phyloP scores from a whole-genome alignment of 2,797 vertebrate species.

The Podargus strigoides region DNA sequence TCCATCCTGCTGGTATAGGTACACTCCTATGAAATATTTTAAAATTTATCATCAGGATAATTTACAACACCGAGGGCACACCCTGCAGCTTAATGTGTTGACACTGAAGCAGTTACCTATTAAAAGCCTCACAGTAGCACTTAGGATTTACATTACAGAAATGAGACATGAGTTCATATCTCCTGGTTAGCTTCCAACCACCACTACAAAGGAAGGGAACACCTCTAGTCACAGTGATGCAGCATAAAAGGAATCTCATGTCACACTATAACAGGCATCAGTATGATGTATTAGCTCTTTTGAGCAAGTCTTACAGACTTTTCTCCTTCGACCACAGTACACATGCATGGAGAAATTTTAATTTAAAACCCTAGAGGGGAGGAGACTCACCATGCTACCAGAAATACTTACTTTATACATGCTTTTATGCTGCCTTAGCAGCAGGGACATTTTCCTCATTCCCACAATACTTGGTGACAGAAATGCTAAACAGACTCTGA shows the following conservation, averaged over 20 bases:
- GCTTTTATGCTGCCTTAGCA: conserved; percentile 6
- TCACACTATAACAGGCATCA: not conserved
- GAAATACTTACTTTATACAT: not conserved
- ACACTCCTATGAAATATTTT: not conserved
- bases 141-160: not conserved
- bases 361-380: not conserved
- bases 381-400: not conserved
- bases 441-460: not conserved
- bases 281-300: not conserved
- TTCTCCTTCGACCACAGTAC: not conserved
- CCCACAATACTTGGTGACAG: not conserved
- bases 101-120: not conserved
- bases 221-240: not conserved
- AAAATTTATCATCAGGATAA: conserved; percentile 7
- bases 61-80: not conserved
- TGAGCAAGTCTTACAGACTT: not conserved
- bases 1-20: not conserved
- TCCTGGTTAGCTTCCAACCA: not conserved
- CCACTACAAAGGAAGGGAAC: not conserved
- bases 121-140: not conserved
- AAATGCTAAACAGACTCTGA: not conserved
- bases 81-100: not conserved
- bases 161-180: not conserved
- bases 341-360: not conserved
- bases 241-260: conserved; percentile 5